These are phyloP conservation scores for Bombus sibiricus DNA, from an alignment of 1,140 invertebrate species.

Conservation along the genomic window DNA sequence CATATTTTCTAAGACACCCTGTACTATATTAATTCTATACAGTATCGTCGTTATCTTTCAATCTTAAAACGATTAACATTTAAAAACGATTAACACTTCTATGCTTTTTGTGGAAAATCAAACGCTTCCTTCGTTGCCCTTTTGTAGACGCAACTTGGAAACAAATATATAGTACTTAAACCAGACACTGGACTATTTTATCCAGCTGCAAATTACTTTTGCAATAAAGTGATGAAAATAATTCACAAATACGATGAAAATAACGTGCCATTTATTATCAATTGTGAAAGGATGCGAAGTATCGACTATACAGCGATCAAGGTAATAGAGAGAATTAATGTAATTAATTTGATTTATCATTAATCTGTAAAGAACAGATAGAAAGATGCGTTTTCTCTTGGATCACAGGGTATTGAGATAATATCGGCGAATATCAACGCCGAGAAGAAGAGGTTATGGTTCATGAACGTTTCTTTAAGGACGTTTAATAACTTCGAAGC, in stretches of 20 bases:
- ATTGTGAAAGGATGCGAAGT: constrained; percentile 84
- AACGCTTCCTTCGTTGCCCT: neutral
- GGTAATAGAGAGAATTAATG: constrained; percentile 70
- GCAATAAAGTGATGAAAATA: constrained; percentile 81
- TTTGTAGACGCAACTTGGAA: constrained; percentile 72
- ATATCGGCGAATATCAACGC: constrained; percentile 72
- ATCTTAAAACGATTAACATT: too few species aligned
- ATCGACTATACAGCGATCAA: constrained; percentile 86
- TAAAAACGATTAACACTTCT: too few species aligned
- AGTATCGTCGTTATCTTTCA: neutral
- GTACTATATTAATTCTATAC: too few species aligned
- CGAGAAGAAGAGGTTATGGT: constrained; percentile 74
- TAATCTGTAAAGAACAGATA: neutral
- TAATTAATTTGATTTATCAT: neutral
- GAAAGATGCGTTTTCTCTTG: constrained; percentile 11
- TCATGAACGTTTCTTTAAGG: constrained; percentile 72
- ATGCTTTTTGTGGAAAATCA: neutral
- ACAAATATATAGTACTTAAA: constrained; percentile 83
- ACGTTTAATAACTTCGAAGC: constrained; percentile 62
- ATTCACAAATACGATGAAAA: constrained; percentile 74
- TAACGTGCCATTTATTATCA: constrained; percentile 83
- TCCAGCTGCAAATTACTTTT: constrained; percentile 85
- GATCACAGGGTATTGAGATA: constrained; percentile 76
- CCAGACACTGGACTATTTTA: constrained; percentile 86
- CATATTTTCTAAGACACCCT: neutral